phyloP scores from a whole-genome alignment of 2,797 vertebrate genomes.

The Bradypus variegatus region DNA sequence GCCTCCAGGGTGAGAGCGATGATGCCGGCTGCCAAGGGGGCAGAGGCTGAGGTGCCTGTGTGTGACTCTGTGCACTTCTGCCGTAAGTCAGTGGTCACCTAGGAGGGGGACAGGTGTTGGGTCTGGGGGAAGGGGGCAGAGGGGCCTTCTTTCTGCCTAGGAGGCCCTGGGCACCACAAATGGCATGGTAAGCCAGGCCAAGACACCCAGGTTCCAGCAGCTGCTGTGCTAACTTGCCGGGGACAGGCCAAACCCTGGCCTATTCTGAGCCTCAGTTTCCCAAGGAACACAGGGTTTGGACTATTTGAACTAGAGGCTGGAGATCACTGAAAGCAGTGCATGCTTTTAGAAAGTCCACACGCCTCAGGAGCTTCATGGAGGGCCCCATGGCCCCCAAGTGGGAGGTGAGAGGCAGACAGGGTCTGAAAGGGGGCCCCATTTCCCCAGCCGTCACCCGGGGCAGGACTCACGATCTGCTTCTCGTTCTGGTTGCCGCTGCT shows the following conservation, averaged over 20 bases:
- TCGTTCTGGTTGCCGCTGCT: constrained; percentile 95
- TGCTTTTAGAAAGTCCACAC: neutral
- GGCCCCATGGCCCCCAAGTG: neutral
- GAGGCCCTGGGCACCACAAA: neutral
- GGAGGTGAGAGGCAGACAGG: too few relatives aligned
- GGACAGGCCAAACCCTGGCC: neutral
- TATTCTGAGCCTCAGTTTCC: neutral
- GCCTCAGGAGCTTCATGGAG: neutral
- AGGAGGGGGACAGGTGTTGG: neutral
- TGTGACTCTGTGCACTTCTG: constrained; percentile 97
- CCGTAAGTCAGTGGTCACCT: constrained; percentile 95
- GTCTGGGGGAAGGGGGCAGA: neutral
- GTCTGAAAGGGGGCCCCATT: neutral
- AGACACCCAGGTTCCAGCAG: neutral
- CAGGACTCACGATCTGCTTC: constrained; percentile 92
- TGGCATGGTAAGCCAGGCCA: accelerated
- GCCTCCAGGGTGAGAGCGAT: constrained; percentile 93
- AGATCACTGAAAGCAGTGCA: accelerated
- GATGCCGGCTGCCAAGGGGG: constrained; percentile 94
- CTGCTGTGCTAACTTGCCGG: neutral
- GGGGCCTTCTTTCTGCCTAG: neutral
- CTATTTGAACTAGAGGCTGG: neutral
- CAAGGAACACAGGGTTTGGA: neutral
- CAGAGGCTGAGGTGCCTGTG: constrained; percentile 95
- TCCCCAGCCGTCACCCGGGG: accelerated